Evolutionary conservation across 2,797 vertebrate species (phyloP).

Genomic region (Limosa lapponica): DNA sequence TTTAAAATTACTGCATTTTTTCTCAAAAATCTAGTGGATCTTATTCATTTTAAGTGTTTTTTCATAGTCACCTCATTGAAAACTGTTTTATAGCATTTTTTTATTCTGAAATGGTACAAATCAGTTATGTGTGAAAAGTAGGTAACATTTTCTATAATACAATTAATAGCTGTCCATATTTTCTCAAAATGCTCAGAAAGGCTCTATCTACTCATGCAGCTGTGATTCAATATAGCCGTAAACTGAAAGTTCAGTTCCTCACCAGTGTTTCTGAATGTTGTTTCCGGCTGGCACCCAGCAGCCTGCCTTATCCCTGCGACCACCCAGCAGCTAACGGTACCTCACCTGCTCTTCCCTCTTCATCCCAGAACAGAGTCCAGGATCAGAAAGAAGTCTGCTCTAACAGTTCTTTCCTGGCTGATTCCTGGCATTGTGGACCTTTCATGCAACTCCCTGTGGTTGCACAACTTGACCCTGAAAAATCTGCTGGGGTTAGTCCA

Average conservation of each 20-base stretch:
- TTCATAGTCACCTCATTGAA: neutral
- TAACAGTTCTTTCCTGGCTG: neutral
- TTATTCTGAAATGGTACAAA: neutral
- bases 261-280: neutral
- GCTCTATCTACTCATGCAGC: neutral
- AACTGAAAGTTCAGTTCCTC: neutral
- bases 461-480: neutral
- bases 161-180: neutral
- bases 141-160: neutral
- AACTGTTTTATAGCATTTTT: neutral
- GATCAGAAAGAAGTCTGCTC: neutral
- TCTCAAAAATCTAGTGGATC: neutral
- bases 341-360: neutral
- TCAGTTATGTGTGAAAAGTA: neutral
- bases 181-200: neutral
- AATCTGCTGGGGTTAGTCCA: neutral
- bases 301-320: neutral
- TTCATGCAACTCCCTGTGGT: neutral
- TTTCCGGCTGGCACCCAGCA: neutral
- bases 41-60: neutral
- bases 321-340: fast-evolving
- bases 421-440: neutral
- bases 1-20: neutral
- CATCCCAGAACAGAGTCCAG: neutral
- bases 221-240: neutral